Evolutionary conservation across 2,113 vertebrate genomes (phyloP), one percentile per base, ranked within the genome.

Genomic region (Bostrychus sinensis): DNA sequence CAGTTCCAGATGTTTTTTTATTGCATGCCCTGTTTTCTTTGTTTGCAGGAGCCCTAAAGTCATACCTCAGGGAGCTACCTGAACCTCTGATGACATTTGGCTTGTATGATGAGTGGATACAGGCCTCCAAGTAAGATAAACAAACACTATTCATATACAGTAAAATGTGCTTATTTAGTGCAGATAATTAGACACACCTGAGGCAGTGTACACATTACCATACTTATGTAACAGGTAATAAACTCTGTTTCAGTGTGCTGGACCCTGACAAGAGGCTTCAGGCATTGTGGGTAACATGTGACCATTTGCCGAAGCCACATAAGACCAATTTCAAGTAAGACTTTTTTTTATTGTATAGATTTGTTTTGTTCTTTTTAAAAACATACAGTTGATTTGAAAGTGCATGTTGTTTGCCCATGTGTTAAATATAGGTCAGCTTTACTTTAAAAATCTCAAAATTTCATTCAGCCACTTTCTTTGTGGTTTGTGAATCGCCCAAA

Each of bases 251-350:
- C 86, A 99, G 97, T 79, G 86, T 95, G 60, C 89, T 95, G 39
- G 97, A 99, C 85, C 86, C 93, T 70, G 96, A 98, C 81, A 97
- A 94, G 86, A 96, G 95, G 75, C 92, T 99, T n/a, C 97, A 99
- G 59, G 94, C 94, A 42, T 70, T 99, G 14, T 99, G 97, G 97
- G 90, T 94, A 77, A 93, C 91, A 26, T 99, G 97, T 91, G 94
- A 96, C 88, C 88, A 77, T 67, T 81, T 99, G 78, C 96, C 96
- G 77, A 95, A 95, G 77, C 88, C 89, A 72, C 94, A 98, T 81
- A 94, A 95, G 56, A 92, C 93, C 43, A 99, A 99, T 80, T 93
- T 99, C 87, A 95, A 94, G 97, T 99, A 75, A 55, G 70, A 37
- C 10, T 12, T 22, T 37, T 25, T 30, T 70, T 7, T 55, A 1